Evolutionary conservation across 2,797 vertebrate genomes (phyloP), one percentile per base, ranked within the genome.

Genomic region (Alca torda): DNA sequence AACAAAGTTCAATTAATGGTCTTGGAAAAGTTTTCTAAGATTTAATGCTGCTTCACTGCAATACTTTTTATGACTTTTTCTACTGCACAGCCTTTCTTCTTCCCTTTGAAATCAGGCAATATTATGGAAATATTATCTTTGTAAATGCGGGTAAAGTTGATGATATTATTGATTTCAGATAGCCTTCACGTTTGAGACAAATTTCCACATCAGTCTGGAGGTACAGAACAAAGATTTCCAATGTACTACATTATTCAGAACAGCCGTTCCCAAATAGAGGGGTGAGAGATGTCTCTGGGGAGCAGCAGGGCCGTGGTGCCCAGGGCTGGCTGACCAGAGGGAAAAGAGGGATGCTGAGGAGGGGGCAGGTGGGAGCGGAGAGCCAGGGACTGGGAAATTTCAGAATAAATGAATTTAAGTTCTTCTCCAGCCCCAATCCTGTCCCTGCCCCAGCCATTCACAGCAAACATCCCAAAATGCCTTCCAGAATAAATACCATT

Each of bases 121-220:
- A 77, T 45, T 72, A 91, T 80, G 90, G 91, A 95, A 95, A 95
- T 90, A 91, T 95, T 95, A 91, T 94, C 87, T 94, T 88, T 94
- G 93, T 37, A 86, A 88, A 74, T 67, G 91, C 4, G 3, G 65
- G 65, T 70, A 35, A 79, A 70, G 78, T 57, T 94, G 94, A 94
- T 92, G 79, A 61, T 87, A 31, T 57, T 85, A 92, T 92, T 91
- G 96, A 92, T 95, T 92, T 94, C 94, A 81, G 94, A 95, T 93
- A 86, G 53, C 82, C 69, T 77, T 80, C 90, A 73, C 18, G 60
- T 74, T n/a, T 18, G 37, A 95, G 95, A 93, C 74, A 61, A 70
- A 92, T 85, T 51, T 77, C 81, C 84, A 83, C 89, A 78, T 81
- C 83, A 73, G 16, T 43, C 77, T 88, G 74, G 80, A 94, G 84